phyloP scores from a whole-genome alignment of 2,888 invertebrate genomes.

The Heliothis peltigera region DNA sequence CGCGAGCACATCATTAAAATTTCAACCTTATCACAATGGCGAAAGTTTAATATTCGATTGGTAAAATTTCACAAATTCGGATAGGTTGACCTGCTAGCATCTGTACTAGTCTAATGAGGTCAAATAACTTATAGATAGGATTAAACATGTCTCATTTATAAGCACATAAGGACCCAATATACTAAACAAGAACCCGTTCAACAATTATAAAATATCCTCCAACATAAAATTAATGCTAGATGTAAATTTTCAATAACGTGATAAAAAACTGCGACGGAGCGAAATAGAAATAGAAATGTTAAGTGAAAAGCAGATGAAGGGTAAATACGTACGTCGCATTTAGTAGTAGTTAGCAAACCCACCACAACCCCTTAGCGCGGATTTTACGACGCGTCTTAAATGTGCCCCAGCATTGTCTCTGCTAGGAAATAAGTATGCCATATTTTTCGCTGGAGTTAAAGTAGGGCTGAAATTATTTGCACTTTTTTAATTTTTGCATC shows the following conservation, averaged over 20 bases:
- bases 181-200: not conserved
- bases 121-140: no score
- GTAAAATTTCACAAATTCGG: no score
- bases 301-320: slow-evolving; percentile 45
- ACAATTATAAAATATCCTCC: not conserved
- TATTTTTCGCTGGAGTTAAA: not conserved
- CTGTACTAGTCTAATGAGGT: no score
- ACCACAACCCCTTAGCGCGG: slow-evolving; percentile 18
- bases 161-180: no score
- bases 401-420: slow-evolving; percentile 25
- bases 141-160: no score
- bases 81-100: no score
- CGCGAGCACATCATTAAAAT: no score
- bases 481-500: not conserved
- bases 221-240: slow-evolving; percentile 6
- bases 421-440: slow-evolving; percentile 8
- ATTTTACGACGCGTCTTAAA: slow-evolving; percentile 31
- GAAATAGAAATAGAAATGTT: slow-evolving; percentile 31
- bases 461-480: not conserved
- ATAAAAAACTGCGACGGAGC: slow-evolving; percentile 22
- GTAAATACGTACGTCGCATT: slow-evolving; percentile 44
- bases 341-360: slow-evolving; percentile 21
- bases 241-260: slow-evolving; percentile 32
- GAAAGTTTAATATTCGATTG: no score
- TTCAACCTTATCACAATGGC: no score